Evolutionary conservation across 2,797 vertebrate genomes (phyloP), one percentile per base, ranked within the genome.

Genomic region (Peromyscus attwateri): DNA sequence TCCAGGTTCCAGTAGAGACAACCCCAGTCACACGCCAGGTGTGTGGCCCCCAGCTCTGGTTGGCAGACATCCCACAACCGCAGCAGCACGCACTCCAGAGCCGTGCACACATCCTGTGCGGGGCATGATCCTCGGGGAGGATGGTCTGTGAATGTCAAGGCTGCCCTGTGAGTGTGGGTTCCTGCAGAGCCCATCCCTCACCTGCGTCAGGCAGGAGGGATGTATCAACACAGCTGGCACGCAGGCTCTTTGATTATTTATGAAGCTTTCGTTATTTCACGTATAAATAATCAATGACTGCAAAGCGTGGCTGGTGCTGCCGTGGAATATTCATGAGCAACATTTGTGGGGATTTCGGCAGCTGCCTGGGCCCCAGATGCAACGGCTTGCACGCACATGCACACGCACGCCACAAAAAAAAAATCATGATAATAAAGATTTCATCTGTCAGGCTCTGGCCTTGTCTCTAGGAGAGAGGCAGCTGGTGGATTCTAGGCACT

Each of bases 221-320:
- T 85, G 91, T 34, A 95, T 91, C 97, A 97, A 92, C 90, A 92
- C 95, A 97, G 95, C 9, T 0, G 97, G 97, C 96, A 98, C 92
- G 76, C 93, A 93, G 97, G 94, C 95, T 94, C n/a, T 89, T 98
- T 95, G 93, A 98, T 99, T 98, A 99, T 99, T 98, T 98, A 99
- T 98, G 98, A 98, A 96, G 98, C 98, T 98, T 98, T 97, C 91
- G 93, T 98, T 98, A 98, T 98, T 98, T 98, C 97, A 1, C 93
- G 10, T 98, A 99, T 99, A 98, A 99, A 99, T 99, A 99, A 98
- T 98, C 98, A 90, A 99, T 98, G 98, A 93, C 97, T 97, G 98
- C 97, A 98, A 99, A 98, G 97, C 91, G 97, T 92, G 97, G 95
- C 96, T 80, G 96, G 97, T 81, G 46, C 95, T 46, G 79, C 89